These are phyloP conservation scores for Stegodyphus mimosarum DNA, from an alignment of 1,140 invertebrate species.

Conservation along the genomic window DNA sequence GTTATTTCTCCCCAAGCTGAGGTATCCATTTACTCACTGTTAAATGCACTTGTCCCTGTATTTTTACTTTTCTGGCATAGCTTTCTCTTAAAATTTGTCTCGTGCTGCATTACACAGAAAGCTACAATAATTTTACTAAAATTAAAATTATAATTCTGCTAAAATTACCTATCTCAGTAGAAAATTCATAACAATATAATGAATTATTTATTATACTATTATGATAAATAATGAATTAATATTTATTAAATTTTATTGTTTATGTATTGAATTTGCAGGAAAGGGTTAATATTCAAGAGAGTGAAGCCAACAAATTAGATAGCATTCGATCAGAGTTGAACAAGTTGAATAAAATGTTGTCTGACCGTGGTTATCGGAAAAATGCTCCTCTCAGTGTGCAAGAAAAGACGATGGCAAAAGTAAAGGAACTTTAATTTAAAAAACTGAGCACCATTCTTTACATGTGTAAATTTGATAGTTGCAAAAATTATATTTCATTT, in stretches of 20 bases:
- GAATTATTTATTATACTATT: no score
- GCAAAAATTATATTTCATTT: no score
- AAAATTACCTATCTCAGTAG: no score
- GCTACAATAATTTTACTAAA: no score
- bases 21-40: no score
- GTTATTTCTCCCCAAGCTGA: no score
- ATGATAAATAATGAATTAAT: neutral
- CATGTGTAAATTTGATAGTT: neutral
- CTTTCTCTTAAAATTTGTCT: no score
- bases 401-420: conserved; percentile 79
- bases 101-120: no score
- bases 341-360: conserved; percentile 75
- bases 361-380: conserved; percentile 79
- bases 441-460: neutral
- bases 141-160: no score
- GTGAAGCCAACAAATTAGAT: conserved; percentile 84
- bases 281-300: conserved; percentile 79
- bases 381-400: conserved; percentile 87
- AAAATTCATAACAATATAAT: no score
- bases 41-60: no score
- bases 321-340: conserved; percentile 77
- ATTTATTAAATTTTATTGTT: neutral
- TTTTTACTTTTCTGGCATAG: no score
- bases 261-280: conserved; percentile 11
- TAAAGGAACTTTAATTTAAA: neutral